Percentiles rank a stretch among this genome's conserved stretches.
Conservation (phyloP, 2,797 vertebrate genomes). For the Nasua narica region DNA sequence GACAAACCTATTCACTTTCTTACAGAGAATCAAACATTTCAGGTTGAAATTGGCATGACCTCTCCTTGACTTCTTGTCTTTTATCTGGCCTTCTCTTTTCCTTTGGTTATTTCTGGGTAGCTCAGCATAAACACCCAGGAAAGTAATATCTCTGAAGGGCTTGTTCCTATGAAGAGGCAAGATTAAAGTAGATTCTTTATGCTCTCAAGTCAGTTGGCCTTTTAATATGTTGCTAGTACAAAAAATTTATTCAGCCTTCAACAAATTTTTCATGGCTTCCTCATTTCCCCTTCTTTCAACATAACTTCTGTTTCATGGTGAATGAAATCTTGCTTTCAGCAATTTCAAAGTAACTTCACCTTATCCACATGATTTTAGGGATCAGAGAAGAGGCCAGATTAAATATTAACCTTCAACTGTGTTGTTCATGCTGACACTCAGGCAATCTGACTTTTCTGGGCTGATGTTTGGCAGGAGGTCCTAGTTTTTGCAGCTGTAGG, state of each 20-base stretch:
- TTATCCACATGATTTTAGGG: slow-evolving; percentile 67
- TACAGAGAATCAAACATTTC: background rate
- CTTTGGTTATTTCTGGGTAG: background rate
- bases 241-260: slow-evolving; percentile 36
- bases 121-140: background rate
- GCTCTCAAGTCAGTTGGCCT: slow-evolving; percentile 27
- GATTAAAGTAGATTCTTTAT: slow-evolving; percentile 44
- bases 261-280: slow-evolving; percentile 39
- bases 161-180: slow-evolving; percentile 44
- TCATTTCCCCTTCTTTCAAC: slow-evolving; percentile 21
- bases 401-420: slow-evolving; percentile 70
- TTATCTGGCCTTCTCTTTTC: background rate
- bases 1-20: background rate
- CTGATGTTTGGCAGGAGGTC: slow-evolving; percentile 55
- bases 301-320: slow-evolving; percentile 52
- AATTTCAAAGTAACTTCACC: slow-evolving; percentile 65
- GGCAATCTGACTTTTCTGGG: slow-evolving; percentile 49
- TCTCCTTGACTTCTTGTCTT: background rate
- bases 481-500: slow-evolving; percentile 39
- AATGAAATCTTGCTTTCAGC: slow-evolving; percentile 66
- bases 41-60: background rate
- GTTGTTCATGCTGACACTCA: slow-evolving; percentile 39
- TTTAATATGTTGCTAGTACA: slow-evolving; percentile 51
- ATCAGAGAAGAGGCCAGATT: slow-evolving; percentile 71
- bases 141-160: background rate